Conservation (phyloP, 2,888 invertebrate species). For the Thalpophila matura region DNA sequence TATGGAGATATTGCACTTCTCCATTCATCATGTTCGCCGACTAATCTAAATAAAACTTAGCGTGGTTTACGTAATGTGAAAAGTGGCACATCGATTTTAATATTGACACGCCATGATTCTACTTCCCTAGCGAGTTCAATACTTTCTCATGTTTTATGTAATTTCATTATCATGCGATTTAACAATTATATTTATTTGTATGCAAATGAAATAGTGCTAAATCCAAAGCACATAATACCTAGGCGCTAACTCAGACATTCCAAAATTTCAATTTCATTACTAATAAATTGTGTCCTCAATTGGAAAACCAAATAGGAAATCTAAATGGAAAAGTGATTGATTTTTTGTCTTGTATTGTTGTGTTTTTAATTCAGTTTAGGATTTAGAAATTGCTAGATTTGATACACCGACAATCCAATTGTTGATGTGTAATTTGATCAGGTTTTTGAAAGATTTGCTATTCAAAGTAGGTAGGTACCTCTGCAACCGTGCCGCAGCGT, state of each 20-base stretch:
- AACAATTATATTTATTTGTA: conserved; percentile 51
- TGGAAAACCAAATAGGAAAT: conserved; percentile 9
- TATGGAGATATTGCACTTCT: conserved; percentile 18
- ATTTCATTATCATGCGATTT: conserved; percentile 59
- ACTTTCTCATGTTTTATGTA: conserved; percentile 69
- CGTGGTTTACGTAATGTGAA: conserved; percentile 58
- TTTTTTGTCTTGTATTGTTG: conserved; percentile 1
- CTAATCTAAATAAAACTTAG: conserved; percentile 60
- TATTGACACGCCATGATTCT: conserved; percentile 66
- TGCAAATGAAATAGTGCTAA: conserved; percentile 45
- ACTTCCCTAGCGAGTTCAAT: conserved; percentile 62
- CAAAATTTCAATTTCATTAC: conserved; percentile 28
- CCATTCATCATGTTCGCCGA: conserved; percentile 60
- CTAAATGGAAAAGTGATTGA: conserved; percentile 1
- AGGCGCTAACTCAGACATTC: conserved; percentile 25
- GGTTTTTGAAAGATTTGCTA: background rate
- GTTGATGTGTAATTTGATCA: background rate
- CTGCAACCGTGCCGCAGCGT: too few relatives aligned
- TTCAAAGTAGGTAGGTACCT: background rate
- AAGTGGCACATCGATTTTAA: conserved; percentile 64
- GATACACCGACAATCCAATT: background rate
- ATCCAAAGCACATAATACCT: conserved; percentile 24
- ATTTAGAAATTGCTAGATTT: conserved; percentile 17
- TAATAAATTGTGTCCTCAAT: conserved; percentile 24
- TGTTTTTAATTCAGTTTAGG: conserved; percentile 3